phyloP scores from a whole-genome alignment of 2,888 invertebrate species.

The Syrista parreyssii region DNA sequence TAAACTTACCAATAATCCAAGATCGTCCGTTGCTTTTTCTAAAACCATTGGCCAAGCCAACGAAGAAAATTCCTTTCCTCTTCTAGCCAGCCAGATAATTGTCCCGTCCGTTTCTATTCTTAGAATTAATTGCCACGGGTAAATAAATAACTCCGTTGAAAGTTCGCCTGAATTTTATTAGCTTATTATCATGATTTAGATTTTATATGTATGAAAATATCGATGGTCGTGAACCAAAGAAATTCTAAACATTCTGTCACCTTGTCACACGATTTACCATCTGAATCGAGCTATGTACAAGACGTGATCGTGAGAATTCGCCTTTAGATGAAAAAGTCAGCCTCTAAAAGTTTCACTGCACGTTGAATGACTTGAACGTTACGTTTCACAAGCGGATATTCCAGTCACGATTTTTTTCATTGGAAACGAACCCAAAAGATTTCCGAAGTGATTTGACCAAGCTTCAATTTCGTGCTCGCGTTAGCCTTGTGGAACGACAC shows the following conservation, averaged over 20 bases:
- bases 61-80: not conserved
- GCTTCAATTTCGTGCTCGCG: not conserved
- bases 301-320: not conserved
- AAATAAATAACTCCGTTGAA: not conserved
- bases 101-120: not conserved
- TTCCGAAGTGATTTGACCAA: not conserved
- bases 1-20: not conserved
- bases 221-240: not conserved
- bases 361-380: not conserved
- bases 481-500: not conserved
- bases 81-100: not conserved
- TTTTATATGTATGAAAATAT: not conserved
- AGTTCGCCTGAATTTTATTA: not conserved
- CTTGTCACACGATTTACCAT: not conserved
- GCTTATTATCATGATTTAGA: not conserved
- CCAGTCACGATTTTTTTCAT: not conserved
- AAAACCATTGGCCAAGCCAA: not conserved
- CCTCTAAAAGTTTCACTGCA: not conserved
- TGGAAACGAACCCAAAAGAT: not conserved
- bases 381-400: not conserved
- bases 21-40: not conserved
- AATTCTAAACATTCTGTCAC: not conserved
- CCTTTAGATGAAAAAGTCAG: not conserved
- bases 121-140: not conserved
- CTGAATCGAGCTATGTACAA: not conserved